Base-by-base conservation (phyloP, 2,888 invertebrate species). In the Criorhina ranunculi region DNA sequence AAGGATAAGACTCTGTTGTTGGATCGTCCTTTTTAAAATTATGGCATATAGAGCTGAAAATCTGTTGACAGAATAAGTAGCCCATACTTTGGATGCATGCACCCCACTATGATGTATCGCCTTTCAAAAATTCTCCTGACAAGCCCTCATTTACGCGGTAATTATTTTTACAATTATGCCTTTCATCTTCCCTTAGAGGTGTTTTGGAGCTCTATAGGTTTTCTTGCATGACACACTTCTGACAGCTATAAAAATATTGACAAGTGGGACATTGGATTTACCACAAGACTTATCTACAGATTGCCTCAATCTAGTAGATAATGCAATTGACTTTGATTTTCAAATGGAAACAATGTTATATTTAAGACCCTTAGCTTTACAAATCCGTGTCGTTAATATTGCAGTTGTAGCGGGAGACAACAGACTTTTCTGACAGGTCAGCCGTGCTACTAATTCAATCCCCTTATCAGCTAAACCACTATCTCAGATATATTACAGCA, bases 301-400 rank as follows among this genome's bases (percentile, higher is more conserved):
- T 35, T 19, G 17, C 46, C 33, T 24, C 31, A 60, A 44, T 60
- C 44, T 9, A 2, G 1, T 15, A 62, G 62, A 62, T 62, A 62
- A 33, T 7, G 9, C 1, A 15, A 5, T 31, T 15, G 15, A 53
- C 53, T 15, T 33, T 53, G 49, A 49, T 53, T 33, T 53, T 12
- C 1, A 15, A 31, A 8, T 8, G 9, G 15, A 2, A 15, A 15
- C 53, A 33, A 33, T n/a, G 15, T 35, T 62, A 42, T 31, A 42
- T 9, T 29, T 15, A 9, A 29, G 6, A 8, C 29, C 11, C 42
- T 11, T 15, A n/a, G 42, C 42, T 15, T 7, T 46, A 8, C 11
- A 46, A 29, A 49, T 29, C n/a, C 0, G n/a, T 9, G 19, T 9
- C 9, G 5, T 19, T 9, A 4, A 9, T 19, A 19, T 4, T 46